Conservation (phyloP, 2,888 invertebrate genomes). For the Drosophila subsilvestris region DNA sequence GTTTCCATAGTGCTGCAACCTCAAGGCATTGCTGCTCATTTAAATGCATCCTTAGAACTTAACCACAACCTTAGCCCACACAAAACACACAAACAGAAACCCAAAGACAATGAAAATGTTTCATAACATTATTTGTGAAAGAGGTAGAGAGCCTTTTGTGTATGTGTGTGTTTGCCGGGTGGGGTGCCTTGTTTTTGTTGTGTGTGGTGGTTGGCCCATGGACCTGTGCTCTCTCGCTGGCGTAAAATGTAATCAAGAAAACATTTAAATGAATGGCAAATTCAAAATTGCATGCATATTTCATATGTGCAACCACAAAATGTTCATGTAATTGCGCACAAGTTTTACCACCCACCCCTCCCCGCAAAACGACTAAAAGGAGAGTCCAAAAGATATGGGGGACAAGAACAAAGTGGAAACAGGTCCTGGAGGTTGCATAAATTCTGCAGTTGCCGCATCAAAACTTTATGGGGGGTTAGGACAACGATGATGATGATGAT, state of each 20-base stretch:
- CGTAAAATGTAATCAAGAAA: conserved; percentile 74
- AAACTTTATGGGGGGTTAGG: conserved; percentile 22
- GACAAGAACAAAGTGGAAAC: not conserved
- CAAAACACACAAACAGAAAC: conserved; percentile 20
- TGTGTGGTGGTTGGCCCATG: conserved; percentile 2
- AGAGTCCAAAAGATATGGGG: conserved; percentile 3
- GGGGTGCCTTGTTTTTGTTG: conserved; percentile 12
- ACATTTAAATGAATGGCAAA: conserved; percentile 77
- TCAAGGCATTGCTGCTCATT: conserved; percentile 67
- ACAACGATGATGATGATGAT: conserved; percentile 4
- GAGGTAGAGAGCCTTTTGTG: conserved; percentile 42
- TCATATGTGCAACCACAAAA: conserved; percentile 77
- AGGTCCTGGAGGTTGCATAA: conserved; percentile 59
- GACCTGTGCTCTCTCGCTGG: conserved; percentile 33
- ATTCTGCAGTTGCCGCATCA: conserved; percentile 48
- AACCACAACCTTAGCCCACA: conserved; percentile 56
- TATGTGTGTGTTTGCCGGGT: conserved; percentile 12
- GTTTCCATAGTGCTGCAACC: conserved; percentile 41
- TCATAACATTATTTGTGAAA: conserved; percentile 59
- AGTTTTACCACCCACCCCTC: conserved; percentile 21
- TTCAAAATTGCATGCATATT: conserved; percentile 78
- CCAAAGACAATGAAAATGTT: conserved; percentile 67
- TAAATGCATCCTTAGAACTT: conserved; percentile 58
- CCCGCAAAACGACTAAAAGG: conserved; percentile 1
- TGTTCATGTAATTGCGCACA: conserved; percentile 71